Evolutionary conservation across 2,888 invertebrate genomes (phyloP), one percentile per base, ranked within the genome.

Genomic region (Alcis repandata): DNA sequence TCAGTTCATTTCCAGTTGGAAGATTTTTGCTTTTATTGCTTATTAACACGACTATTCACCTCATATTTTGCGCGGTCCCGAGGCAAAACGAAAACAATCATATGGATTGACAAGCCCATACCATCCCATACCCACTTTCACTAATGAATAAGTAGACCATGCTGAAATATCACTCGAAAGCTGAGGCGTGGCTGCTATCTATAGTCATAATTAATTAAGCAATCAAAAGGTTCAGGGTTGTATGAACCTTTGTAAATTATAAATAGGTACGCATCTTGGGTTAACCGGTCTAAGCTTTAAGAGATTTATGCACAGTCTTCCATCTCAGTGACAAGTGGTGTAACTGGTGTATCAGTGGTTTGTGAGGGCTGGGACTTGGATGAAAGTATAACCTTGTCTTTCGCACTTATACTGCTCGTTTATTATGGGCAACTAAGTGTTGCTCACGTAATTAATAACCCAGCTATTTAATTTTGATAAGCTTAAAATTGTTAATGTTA

Each of bases 91-190:
- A 38, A 22, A 56, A 56, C 54, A 56, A 63, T 59, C 48, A 38
- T 59, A 64, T 56, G 52, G 56, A 59, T 65, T 66, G 62, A 66
- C 61, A 70, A 74, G 72, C 73, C 62, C 67, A 71, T 67, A 62
- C 67, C 75, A 74, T 71, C 73, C 62, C 67, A 71, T 67, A 62
- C 67, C 75, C 80, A 83, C 83, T 84, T 83, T 81, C 79, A 79
- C 81, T 84, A 85, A 84, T 82, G 79, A 82, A 70, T 73, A 65
- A 72, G 63, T 64, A 67, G 66, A 74, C 62, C 69, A 74, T 22
- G 9, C 45, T 69, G 59, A 67, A 68, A 68, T 69, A 69, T 63
- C 48, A 59, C 56, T 36, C 54, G 19, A n/a, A 54, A 67, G n/a
- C 58, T 15, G 33, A 54, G 62, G 67, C 56, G 67, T 38, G 72